These are phyloP conservation scores for Amblyraja radiata DNA, from an alignment of 2,797 vertebrate species.

Conservation along the genomic window DNA sequence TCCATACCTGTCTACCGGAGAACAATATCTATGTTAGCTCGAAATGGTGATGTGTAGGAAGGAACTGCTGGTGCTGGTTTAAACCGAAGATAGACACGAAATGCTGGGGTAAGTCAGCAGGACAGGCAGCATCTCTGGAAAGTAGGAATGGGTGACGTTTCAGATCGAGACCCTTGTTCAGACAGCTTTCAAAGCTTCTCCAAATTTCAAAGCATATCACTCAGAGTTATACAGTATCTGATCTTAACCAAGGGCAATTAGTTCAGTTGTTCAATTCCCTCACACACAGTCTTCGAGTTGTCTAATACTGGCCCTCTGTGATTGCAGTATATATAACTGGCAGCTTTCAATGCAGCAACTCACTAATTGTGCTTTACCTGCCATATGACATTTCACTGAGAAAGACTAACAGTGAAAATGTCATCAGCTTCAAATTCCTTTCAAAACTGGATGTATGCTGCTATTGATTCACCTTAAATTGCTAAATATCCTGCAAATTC, in stretches of 20 bases:
- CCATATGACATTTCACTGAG: neutral
- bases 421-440: neutral
- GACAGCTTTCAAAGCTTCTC: neutral
- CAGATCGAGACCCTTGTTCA: too few relatives aligned
- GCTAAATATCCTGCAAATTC: neutral
- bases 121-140: too few relatives aligned
- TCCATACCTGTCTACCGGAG: neutral
- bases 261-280: neutral
- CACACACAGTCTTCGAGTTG: neutral
- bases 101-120: too few relatives aligned
- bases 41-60: neutral
- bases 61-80: too few relatives aligned
- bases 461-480: neutral
- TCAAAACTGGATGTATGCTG: neutral
- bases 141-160: too few relatives aligned
- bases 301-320: neutral
- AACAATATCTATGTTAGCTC: neutral
- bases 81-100: too few relatives aligned
- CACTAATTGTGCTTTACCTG: neutral
- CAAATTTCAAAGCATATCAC: neutral
- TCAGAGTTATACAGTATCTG: too few relatives aligned
- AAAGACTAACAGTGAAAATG: neutral
- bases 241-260: too few relatives aligned
- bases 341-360: neutral
- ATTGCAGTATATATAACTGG: neutral